These are phyloP conservation scores for Pseudochirops cupreus DNA, from an alignment of 2,797 vertebrate genomes.

Conservation along the genomic window DNA sequence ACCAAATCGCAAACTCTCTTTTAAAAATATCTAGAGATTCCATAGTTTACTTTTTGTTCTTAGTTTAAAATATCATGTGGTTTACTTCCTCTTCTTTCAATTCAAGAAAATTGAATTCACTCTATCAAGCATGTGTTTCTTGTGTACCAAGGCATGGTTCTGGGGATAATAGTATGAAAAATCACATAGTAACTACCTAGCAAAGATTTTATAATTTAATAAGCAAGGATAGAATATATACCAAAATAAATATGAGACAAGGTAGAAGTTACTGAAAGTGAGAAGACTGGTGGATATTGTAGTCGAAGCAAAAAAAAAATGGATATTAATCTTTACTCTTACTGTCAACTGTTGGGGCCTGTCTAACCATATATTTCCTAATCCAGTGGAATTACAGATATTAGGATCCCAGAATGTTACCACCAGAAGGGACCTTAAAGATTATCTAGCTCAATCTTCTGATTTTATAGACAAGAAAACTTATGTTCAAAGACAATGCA, in stretches of 20 bases:
- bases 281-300: neutral
- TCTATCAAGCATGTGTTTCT: neutral
- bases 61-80: neutral
- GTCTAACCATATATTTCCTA: neutral
- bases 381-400: neutral
- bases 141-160: neutral
- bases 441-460: neutral
- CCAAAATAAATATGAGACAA: neutral
- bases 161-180: neutral
- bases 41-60: neutral
- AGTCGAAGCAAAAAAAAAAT: neutral
- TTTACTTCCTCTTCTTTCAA: neutral
- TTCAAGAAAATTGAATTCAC: neutral
- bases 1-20: neutral
- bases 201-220: neutral
- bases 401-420: neutral
- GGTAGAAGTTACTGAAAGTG: neutral
- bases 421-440: no score
- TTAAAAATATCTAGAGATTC: neutral
- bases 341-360: neutral
- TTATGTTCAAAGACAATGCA: neutral
- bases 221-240: neutral
- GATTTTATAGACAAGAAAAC: neutral
- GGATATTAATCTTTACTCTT: neutral
- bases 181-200: neutral